A percentile compares a stretch with the other conserved stretches of the same genome.
phyloP scores from a whole-genome alignment of 2,113 vertebrate genomes.

The Brachirus orientalis region DNA sequence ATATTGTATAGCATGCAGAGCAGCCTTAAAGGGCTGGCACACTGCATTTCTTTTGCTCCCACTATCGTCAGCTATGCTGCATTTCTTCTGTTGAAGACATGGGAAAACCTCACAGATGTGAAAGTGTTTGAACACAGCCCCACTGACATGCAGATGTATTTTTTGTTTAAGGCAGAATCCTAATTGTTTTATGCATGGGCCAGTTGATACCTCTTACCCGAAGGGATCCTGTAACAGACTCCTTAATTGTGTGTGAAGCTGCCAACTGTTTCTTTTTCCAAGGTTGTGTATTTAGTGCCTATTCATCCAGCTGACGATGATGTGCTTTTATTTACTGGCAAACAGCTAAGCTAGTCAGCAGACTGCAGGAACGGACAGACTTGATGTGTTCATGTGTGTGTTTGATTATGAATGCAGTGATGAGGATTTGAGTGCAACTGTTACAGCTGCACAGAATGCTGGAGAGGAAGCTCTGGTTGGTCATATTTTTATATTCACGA shows the following conservation, averaged over 20 bases:
- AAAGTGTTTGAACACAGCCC: slow-evolving; percentile 14
- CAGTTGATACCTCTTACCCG: slow-evolving; percentile 61
- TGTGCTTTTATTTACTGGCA: slow-evolving; percentile 93
- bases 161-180: slow-evolving; percentile 85
- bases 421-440: slow-evolving; percentile 18
- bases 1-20: slow-evolving; percentile 62
- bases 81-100: slow-evolving; percentile 47
- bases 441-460: slow-evolving; percentile 16
- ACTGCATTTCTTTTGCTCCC: slow-evolving; percentile 47
- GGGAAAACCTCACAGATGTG: slow-evolving; percentile 50
- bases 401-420: not conserved
- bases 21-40: slow-evolving; percentile 35
- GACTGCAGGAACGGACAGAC: slow-evolving; percentile 42
- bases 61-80: slow-evolving; percentile 25
- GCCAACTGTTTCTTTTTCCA: slow-evolving; percentile 81
- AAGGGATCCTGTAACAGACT: slow-evolving; percentile 50
- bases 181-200: slow-evolving; percentile 49
- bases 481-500: slow-evolving; percentile 26
- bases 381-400: slow-evolving; percentile 17
- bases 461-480: slow-evolving; percentile 22
- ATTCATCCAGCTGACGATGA: slow-evolving; percentile 91
- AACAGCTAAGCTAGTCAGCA: slow-evolving; percentile 92
- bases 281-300: slow-evolving; percentile 84
- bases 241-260: slow-evolving; percentile 88
- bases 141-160: slow-evolving; percentile 55